Evolutionary conservation across 2,113 vertebrate species (phyloP).

Genomic region (Leucoraja erinaceus): DNA sequence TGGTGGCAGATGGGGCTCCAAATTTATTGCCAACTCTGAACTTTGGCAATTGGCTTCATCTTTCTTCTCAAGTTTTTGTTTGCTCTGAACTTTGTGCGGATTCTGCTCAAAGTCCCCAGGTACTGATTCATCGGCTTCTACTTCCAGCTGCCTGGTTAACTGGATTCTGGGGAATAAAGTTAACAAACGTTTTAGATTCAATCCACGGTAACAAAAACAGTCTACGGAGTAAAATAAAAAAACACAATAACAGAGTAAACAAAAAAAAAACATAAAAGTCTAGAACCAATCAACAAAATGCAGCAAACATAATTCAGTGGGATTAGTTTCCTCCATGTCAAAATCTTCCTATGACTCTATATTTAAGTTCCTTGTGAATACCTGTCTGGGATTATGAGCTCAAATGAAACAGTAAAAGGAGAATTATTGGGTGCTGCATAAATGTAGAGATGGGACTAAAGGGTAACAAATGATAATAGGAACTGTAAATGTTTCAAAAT

Average conservation of each 20-base stretch:
- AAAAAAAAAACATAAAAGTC: not conserved
- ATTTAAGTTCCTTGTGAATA: not conserved
- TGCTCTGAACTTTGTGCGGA: slow-evolving; percentile 63
- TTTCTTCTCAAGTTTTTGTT: slow-evolving; percentile 60
- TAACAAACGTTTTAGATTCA: not conserved
- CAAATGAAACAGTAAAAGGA: not conserved
- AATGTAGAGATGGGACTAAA: not conserved
- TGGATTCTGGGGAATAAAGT: slow-evolving; percentile 63
- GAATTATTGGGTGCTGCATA: not conserved
- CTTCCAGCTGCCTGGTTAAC: slow-evolving; percentile 74
- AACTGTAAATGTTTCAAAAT: not conserved
- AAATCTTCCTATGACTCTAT: not conserved
- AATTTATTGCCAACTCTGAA: slow-evolving; percentile 47
- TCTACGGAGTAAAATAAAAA: too few species aligned
- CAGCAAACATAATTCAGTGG: not conserved
- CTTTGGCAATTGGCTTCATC: slow-evolving; percentile 55
- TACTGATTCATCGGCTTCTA: slow-evolving; percentile 68
- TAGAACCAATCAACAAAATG: not conserved
- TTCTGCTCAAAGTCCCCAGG: slow-evolving; percentile 48
- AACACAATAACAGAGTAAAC: too few species aligned
- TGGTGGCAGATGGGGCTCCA: slow-evolving; percentile 51
- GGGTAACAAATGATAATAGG: not conserved
- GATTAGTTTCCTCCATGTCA: not conserved
- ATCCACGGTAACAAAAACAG: not conserved
- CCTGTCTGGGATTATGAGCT: too few species aligned